A percentile compares a stretch with the other conserved stretches of the same genome.
These are phyloP conservation scores for Alentia gelatinosa DNA, from an alignment of 2,888 invertebrate species.

Conservation along the genomic window DNA sequence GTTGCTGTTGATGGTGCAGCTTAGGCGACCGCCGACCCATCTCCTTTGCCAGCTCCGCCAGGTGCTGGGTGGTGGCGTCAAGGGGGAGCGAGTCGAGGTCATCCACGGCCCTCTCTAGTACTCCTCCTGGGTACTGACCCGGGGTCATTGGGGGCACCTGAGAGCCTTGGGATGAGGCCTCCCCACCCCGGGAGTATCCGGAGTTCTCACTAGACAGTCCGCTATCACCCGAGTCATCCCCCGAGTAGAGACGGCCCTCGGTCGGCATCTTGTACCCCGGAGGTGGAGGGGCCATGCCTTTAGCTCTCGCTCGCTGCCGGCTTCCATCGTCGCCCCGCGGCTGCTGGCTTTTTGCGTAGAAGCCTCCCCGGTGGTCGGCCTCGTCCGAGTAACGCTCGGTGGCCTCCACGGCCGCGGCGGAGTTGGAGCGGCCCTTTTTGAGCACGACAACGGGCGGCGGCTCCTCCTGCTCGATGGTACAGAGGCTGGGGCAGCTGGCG, in stretches of 20 bases:
- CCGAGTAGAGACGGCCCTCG: slow-evolving; percentile 46
- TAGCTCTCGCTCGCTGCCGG: background rate
- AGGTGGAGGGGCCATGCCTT: slow-evolving; percentile 43
- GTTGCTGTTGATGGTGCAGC: background rate
- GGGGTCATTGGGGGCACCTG: slow-evolving; percentile 27
- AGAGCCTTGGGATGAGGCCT: background rate
- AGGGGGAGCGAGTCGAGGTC: slow-evolving; percentile 51
- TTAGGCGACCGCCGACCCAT: slow-evolving; percentile 52
- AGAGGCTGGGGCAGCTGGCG: slow-evolving; percentile 75
- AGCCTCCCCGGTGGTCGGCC: slow-evolving; percentile 65
- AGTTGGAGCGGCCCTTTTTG: slow-evolving; percentile 75
- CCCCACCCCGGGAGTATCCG: slow-evolving; percentile 56
- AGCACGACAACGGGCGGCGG: slow-evolving; percentile 76
- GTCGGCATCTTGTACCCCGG: slow-evolving; percentile 34
- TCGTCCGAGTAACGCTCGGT: slow-evolving; percentile 61
- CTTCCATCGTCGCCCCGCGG: slow-evolving; percentile 67
- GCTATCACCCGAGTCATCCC: slow-evolving; percentile 66
- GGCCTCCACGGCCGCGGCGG: slow-evolving; percentile 75
- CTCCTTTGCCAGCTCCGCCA: slow-evolving; percentile 61
- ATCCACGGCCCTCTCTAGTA: slow-evolving; percentile 51
- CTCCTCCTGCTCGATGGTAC: slow-evolving; percentile 73
- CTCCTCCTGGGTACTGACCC: slow-evolving; percentile 17
- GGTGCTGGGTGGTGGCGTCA: slow-evolving; percentile 62
- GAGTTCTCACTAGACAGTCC: slow-evolving; percentile 65
- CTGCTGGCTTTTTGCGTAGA: slow-evolving; percentile 66